Evolutionary conservation across 2,113 vertebrate species (phyloP).

Genomic region (Phoenicopterus ruber): DNA sequence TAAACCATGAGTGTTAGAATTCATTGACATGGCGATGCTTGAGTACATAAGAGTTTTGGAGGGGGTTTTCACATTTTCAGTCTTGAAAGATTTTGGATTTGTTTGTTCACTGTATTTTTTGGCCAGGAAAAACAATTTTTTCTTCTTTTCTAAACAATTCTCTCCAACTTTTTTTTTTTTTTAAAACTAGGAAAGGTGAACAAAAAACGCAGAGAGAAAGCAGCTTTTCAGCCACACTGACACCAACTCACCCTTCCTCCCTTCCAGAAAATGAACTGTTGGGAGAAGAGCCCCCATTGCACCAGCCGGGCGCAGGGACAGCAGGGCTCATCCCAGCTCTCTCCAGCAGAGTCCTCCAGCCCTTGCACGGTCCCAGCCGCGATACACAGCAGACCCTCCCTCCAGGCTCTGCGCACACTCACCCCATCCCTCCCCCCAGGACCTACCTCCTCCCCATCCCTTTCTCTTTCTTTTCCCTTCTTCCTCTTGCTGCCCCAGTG

Average conservation of each 20-base stretch:
- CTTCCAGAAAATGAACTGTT: not conserved
- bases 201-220: not conserved
- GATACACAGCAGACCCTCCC: not conserved
- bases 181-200: not conserved
- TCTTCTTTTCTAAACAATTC: not conserved
- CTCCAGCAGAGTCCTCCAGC: not conserved
- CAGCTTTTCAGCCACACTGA: not conserved
- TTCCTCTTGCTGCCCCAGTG: not conserved
- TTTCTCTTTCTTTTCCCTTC: not conserved
- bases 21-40: not conserved
- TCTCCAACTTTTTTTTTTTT: not conserved
- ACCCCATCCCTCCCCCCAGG: not conserved
- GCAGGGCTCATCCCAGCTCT: not conserved
- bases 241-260: not conserved
- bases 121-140: not conserved
- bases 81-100: not conserved
- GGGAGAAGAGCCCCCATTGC: not conserved
- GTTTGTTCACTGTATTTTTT: not conserved
- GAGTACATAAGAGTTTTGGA: not conserved
- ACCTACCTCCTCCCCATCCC: not conserved
- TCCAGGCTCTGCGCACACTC: not conserved
- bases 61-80: not conserved
- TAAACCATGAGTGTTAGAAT: not conserved
- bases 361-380: not conserved
- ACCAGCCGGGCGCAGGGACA: fast-evolving